Evolutionary conservation across 2,113 vertebrate genomes (phyloP).

Genomic region (Panurus biarmicus): DNA sequence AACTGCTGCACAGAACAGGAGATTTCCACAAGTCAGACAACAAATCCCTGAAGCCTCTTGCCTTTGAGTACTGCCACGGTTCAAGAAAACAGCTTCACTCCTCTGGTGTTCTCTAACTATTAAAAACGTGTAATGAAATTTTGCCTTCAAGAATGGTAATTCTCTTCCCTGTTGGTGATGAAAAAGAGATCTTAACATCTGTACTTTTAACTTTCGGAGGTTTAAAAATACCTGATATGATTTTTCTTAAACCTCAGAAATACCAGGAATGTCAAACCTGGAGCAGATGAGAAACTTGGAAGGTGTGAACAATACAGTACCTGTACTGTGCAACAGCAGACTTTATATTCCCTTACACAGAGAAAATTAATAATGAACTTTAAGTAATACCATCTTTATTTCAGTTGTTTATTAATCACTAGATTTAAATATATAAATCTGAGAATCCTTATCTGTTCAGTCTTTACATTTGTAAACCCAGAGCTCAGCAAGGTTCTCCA

Average conservation of each 20-base stretch:
- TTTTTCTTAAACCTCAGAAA: neutral
- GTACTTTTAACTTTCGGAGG: neutral
- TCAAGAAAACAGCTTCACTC: neutral
- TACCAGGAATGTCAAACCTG: neutral
- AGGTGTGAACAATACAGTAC: neutral
- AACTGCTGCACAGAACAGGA: neutral
- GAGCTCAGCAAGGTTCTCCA: neutral
- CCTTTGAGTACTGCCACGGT: fast-evolving
- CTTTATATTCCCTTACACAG: neutral
- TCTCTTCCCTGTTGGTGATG: neutral
- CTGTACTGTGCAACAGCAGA: neutral
- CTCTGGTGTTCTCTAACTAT: neutral
- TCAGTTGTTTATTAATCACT: neutral
- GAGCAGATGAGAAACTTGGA: neutral
- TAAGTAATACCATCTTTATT: neutral
- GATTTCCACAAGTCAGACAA: neutral
- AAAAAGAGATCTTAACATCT: neutral
- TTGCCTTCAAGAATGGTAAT: neutral
- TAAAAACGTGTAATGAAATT: neutral
- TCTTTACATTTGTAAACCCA: neutral
- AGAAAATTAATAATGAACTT: neutral
- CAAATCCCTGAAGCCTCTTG: neutral
- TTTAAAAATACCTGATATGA: neutral
- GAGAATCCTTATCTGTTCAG: neutral
- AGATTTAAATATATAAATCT: neutral